Base-by-base conservation (phyloP, 2,113 vertebrate genomes). In the Pseudonaja textilis region DNA sequence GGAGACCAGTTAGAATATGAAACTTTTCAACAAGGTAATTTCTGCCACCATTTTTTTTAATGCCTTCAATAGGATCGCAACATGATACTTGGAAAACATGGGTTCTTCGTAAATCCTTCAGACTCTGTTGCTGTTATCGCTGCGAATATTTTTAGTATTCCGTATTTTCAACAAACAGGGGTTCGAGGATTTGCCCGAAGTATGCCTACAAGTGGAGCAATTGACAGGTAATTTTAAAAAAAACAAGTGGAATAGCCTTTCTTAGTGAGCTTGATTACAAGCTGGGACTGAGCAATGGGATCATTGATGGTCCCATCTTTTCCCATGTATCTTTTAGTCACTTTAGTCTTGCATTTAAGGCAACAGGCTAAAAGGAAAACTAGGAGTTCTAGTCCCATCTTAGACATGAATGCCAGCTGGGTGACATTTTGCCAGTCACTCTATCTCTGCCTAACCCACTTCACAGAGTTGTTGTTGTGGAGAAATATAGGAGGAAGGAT, bases 101-200 rank as follows among this genome's bases (percentile, higher is more conserved):
- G 99, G 47, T 99, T 99, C 97, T 99, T 99, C 0, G 99, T 99
- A 56, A 99, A 99, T 97, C 99, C 99, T 7, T 99, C 99, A 0
- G 99, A 99, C 97, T 99, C 99, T 0, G 98, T 99, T 22, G 99
- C 99, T 0, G 98, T 99, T 95, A 99, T 99, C 0, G 99, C 98
- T 54, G 99, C 99, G 96, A 99, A 99, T 96, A 99, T 99, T 92
- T 97, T 98, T 95, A 97, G 98, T 95, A 99, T 99, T 97, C 99
- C 99, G 0, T 99, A 99, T 94, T 99, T 99, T 97, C 98, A 99
- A 97, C 98, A 99, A 96, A 99, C 98, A 0, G 99, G 99, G 0
- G 99, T 99, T 39, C 99, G 98, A 0, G 99, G 99, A 56, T 97
- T 99, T 57, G 99, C 99, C 3, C 98, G 99, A 85, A 99, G 99